phyloP scores from a whole-genome alignment of 2,113 vertebrate species.

The Dicerorhinus sumatrensis region DNA sequence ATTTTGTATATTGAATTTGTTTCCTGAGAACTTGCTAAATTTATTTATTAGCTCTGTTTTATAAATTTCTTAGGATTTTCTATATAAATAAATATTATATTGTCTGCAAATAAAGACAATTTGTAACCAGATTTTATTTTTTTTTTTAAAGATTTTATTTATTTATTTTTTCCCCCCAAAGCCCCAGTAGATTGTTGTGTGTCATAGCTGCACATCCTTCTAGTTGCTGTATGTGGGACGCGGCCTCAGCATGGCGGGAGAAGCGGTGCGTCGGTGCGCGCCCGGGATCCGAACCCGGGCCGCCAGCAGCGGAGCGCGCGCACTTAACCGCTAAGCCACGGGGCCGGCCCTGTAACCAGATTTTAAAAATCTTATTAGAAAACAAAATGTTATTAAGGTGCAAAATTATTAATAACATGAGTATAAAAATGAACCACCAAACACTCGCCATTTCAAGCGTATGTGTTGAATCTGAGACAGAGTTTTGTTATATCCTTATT shows the following conservation, averaged over 20 bases:
- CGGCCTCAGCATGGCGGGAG: too few relatives aligned
- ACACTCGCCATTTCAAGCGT: neutral
- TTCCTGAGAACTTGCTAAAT: neutral
- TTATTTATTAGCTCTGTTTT: neutral
- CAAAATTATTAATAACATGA: neutral
- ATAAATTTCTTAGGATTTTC: neutral
- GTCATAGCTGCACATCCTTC: too few relatives aligned
- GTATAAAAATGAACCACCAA: neutral
- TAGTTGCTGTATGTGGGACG: too few relatives aligned
- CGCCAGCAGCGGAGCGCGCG: too few relatives aligned
- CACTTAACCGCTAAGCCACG: too few relatives aligned
- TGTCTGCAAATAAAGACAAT: neutral
- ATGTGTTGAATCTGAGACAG: neutral
- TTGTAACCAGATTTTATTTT: conserved; percentile 15
- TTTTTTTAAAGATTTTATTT: too few relatives aligned
- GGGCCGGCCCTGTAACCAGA: neutral
- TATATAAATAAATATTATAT: neutral
- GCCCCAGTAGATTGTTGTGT: too few relatives aligned
- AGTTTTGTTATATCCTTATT: neutral
- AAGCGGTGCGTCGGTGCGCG: too few relatives aligned
- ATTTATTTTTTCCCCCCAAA: too few relatives aligned
- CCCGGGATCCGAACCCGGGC: too few relatives aligned
- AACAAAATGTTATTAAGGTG: neutral
- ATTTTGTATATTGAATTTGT: neutral
- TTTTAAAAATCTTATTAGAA: conserved; percentile 34